These are phyloP conservation scores for Morpho achilles DNA, from an alignment of 2,888 invertebrate genomes.

Conservation along the genomic window DNA sequence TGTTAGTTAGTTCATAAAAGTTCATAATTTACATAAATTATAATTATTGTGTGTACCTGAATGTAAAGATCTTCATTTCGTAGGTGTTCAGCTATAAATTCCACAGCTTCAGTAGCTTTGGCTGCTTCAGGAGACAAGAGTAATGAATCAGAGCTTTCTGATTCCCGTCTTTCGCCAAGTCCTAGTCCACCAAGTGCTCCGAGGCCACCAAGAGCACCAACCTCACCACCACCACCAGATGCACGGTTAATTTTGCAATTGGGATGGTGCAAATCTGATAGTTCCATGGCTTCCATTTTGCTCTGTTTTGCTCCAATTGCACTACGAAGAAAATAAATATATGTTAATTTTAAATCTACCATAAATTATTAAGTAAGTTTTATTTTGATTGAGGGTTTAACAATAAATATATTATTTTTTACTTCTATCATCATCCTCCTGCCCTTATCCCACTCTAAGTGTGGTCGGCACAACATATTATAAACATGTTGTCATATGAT, in stretches of 20 bases:
- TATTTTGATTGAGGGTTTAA: too few species aligned
- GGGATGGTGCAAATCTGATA: slow-evolving; percentile 96
- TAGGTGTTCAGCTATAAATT: slow-evolving; percentile 98
- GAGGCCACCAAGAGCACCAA: slow-evolving; percentile 74
- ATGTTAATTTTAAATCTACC: too few species aligned
- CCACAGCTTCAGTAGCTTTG: slow-evolving; percentile 97
- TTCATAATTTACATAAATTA: slow-evolving; percentile 11
- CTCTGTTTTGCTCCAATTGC: slow-evolving; percentile 86
- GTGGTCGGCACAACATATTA: too few species aligned
- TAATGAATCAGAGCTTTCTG: slow-evolving; percentile 94
- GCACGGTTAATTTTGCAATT: slow-evolving; percentile 97
- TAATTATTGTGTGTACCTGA: slow-evolving; percentile 82
- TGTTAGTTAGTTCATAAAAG: too few species aligned
- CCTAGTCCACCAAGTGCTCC: slow-evolving; percentile 81
- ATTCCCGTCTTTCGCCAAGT: slow-evolving; percentile 88
- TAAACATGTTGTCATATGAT: too few species aligned
- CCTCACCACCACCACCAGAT: slow-evolving; percentile 74
- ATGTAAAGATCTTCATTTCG: slow-evolving; percentile 99
- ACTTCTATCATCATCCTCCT: too few species aligned
- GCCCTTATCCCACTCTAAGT: too few species aligned
- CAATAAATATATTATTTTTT: too few species aligned
- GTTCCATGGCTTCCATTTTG: slow-evolving; percentile 95
- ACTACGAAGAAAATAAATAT: slow-evolving; percentile 48
- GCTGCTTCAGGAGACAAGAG: slow-evolving; percentile 95
- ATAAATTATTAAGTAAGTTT: too few species aligned